Evolutionary conservation across 2,797 vertebrate genomes (phyloP).

Genomic region (Clarias laeviceps): DNA sequence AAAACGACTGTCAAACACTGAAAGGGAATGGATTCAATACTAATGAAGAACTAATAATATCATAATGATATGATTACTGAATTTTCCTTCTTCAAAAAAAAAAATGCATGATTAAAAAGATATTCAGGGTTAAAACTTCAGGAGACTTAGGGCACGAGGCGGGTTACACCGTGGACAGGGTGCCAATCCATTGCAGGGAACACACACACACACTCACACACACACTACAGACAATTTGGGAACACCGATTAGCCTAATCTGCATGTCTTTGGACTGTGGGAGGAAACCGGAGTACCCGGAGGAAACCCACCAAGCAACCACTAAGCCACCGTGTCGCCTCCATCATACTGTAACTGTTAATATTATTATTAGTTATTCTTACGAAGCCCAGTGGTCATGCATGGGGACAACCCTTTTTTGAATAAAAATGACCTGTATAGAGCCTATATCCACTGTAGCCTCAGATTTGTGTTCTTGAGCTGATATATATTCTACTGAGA

Average conservation of each 20-base stretch:
- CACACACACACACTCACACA: no score
- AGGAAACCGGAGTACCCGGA: no score
- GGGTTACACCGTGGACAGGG: no score
- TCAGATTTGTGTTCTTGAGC: background rate
- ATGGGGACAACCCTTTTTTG: background rate
- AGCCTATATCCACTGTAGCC: background rate
- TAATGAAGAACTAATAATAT: background rate
- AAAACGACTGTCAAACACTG: slow-evolving; percentile 2
- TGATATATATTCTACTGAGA: background rate
- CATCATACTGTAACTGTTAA: background rate
- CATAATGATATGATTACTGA: slow-evolving; percentile 7
- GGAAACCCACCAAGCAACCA: no score
- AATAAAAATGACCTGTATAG: background rate
- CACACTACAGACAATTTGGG: no score
- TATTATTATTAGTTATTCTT: background rate
- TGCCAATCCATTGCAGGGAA: no score
- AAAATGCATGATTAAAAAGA: background rate
- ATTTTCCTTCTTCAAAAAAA: background rate
- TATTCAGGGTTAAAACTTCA: background rate
- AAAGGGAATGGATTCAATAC: background rate
- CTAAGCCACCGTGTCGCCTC: no score
- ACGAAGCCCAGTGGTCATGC: background rate
- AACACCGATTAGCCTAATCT: no score
- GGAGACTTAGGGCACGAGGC: no score
- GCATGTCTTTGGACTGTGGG: no score